These are phyloP conservation scores for Festucalex cinctus DNA, from an alignment of 2,113 vertebrate species.

Conservation along the genomic window DNA sequence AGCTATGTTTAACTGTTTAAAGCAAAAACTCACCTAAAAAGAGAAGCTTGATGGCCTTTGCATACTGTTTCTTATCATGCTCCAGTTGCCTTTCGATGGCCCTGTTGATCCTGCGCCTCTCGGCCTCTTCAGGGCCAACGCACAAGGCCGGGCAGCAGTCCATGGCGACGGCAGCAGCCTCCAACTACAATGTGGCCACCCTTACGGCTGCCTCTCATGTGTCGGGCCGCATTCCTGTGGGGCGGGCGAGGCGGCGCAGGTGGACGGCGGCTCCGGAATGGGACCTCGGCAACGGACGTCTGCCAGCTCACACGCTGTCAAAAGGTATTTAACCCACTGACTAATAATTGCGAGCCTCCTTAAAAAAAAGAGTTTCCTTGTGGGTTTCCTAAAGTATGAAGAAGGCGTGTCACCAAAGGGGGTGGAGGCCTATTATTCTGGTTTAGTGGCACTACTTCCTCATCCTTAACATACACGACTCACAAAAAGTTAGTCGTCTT, in stretches of 20 bases:
- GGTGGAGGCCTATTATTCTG: not conserved
- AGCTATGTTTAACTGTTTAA: not conserved
- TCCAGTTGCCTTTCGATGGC: slow-evolving; percentile 81
- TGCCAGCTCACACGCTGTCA: not conserved
- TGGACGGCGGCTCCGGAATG: not conserved
- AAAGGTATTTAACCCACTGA: not conserved
- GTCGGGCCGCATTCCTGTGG: slow-evolving; percentile 5
- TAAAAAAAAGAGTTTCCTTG: not conserved
- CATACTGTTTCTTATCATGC: slow-evolving; percentile 64
- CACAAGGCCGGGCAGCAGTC: slow-evolving; percentile 82
- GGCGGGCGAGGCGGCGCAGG: slow-evolving; percentile 12
- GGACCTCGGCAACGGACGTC: not conserved
- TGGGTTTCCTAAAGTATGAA: not conserved
- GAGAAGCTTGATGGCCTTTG: slow-evolving; percentile 77
- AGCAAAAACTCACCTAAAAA: slow-evolving; percentile 76
- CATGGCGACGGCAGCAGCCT: slow-evolving; percentile 40
- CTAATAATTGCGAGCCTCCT: not conserved
- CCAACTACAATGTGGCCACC: not conserved
- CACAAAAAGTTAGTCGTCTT: too few species aligned
- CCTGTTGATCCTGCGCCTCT: slow-evolving; percentile 70
- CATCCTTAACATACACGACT: not conserved
- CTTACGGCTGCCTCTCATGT: not conserved
- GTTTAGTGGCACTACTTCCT: not conserved
- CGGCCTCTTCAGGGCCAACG: slow-evolving; percentile 69
- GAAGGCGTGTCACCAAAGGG: not conserved